Percentiles rank a stretch among this genome's conserved stretches.
Evolutionary conservation across 2,888 invertebrate species (phyloP).

Genomic region (Agrypnus murinus): DNA sequence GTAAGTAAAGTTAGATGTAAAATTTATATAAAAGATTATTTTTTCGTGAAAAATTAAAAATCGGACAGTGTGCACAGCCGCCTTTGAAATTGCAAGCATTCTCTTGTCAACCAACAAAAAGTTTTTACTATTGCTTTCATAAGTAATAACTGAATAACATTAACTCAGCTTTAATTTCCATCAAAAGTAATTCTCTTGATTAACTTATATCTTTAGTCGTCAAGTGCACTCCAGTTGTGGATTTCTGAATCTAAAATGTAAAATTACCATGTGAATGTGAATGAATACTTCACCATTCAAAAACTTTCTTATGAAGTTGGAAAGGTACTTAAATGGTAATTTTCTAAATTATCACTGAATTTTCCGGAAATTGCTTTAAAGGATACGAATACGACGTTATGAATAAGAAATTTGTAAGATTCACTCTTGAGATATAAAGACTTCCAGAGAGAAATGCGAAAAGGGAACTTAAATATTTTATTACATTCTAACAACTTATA

Average conservation of each 20-base stretch:
- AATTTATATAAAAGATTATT: too few species aligned
- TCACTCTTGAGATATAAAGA: neutral
- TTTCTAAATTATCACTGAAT: conserved; percentile 53
- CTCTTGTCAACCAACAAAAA: too few species aligned
- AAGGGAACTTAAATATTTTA: neutral
- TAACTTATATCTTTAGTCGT: too few species aligned
- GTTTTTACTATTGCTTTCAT: too few species aligned
- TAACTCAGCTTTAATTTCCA: too few species aligned
- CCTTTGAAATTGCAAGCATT: too few species aligned
- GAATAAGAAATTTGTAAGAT: conserved; percentile 40
- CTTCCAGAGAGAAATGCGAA: conserved; percentile 13
- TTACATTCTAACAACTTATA: too few species aligned
- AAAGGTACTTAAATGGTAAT: conserved; percentile 53
- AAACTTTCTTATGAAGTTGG: conserved; percentile 44
- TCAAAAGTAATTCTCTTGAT: too few species aligned
- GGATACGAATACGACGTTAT: conserved; percentile 39
- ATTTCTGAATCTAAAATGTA: conserved; percentile 39
- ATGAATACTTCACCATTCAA: conserved; percentile 47
- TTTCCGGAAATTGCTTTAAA: conserved; percentile 50
- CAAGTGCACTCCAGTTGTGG: conserved; percentile 30
- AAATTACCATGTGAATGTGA: conserved; percentile 50
- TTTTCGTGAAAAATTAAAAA: too few species aligned
- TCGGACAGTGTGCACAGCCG: too few species aligned
- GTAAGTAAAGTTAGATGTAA: too few species aligned
- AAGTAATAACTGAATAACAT: too few species aligned